Percentiles rank a stretch among this genome's conserved stretches.
Evolutionary conservation across 2,888 invertebrate genomes (phyloP).

Genomic region (Pocota personata): DNA sequence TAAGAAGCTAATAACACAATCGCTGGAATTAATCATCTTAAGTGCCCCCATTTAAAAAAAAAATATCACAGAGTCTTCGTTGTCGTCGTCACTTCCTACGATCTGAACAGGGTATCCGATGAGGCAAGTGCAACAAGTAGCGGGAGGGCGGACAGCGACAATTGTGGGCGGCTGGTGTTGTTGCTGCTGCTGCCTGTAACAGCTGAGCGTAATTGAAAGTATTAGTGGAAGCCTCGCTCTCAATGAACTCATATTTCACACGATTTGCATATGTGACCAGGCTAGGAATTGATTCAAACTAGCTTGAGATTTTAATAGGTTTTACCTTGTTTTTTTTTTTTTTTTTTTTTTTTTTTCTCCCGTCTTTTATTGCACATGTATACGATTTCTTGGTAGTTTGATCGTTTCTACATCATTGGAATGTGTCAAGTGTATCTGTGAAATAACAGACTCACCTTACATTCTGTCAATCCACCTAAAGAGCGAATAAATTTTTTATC

Average conservation of each 20-base stretch:
- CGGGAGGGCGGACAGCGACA: background rate
- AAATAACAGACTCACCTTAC: background rate
- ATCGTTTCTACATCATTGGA: background rate
- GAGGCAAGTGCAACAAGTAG: background rate
- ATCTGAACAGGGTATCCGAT: background rate
- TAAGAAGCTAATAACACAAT: conserved; percentile 46
- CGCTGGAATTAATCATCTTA: conserved; percentile 62
- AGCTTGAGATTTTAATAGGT: conserved; percentile 44
- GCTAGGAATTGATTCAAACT: conserved; percentile 41
- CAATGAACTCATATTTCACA: conserved; percentile 70
- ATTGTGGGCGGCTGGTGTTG: conserved; percentile 32
- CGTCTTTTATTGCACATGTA: background rate
- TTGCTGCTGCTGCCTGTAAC: conserved; percentile 18
- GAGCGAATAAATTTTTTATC: background rate
- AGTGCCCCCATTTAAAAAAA: conserved; percentile 54
- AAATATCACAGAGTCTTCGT: conserved; percentile 39
- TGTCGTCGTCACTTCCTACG: conserved; percentile 47
- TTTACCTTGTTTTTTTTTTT: conserved; percentile 41
- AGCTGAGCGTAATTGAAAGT: conserved; percentile 46
- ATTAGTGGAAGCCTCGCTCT: conserved; percentile 58
- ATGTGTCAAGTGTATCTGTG: background rate
- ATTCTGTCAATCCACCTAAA: background rate
- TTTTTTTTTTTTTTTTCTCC: background rate
- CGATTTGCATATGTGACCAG: conserved; percentile 62
- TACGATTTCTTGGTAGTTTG: background rate